Evolutionary conservation across 1,140 invertebrate species (phyloP), one percentile per base, ranked within the genome.

Genomic region (Tyrophagus putrescentiae): DNA sequence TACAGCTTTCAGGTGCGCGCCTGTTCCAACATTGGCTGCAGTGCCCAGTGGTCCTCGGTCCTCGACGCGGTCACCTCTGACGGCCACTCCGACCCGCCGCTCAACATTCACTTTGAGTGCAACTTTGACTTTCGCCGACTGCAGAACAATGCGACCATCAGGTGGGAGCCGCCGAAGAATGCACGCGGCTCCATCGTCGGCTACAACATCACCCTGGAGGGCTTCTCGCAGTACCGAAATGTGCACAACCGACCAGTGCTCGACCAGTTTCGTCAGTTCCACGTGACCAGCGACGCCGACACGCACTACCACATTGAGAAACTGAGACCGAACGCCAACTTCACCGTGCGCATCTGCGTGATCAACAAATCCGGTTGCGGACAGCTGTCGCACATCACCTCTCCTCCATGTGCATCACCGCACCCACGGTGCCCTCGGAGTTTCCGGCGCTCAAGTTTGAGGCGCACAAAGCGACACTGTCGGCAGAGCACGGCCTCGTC

Each of bases 301-400:
- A 66, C 61, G 28, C 34, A 57, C 11, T 27, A 52, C 39, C 60
- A 65, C 42, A 62, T 64, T 32, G 52, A 52, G n/a, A 62, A 59
- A 27, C 60, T 70, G 21, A 61, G 61, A 42, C 66, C 69, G 18
- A 71, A 71, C 53, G 70, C 70, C 1, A 70, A 70, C 50, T 71
- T 71, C 58, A 68, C 65, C 1, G 65, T 63, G 13, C 27, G 53
- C 33, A 34, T 67, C 0, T 67, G 66, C 60, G 57, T 62, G 0
- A 42, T 64, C 39, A 67, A 67, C 28, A 63, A 58, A 27, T 62
- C 66, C 1, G 66, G 66, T 4, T 67, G 66, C 39, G 66, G 66
- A n/a, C 41, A 27, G 11, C 32, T 42, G 56, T 58, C 44, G 13
- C 23, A 1, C 31, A 44, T 60, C 18, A 62, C 60, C 4, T 58